phyloP scores from a whole-genome alignment of 1,140 invertebrate species.

The Drosophila suzukii region DNA sequence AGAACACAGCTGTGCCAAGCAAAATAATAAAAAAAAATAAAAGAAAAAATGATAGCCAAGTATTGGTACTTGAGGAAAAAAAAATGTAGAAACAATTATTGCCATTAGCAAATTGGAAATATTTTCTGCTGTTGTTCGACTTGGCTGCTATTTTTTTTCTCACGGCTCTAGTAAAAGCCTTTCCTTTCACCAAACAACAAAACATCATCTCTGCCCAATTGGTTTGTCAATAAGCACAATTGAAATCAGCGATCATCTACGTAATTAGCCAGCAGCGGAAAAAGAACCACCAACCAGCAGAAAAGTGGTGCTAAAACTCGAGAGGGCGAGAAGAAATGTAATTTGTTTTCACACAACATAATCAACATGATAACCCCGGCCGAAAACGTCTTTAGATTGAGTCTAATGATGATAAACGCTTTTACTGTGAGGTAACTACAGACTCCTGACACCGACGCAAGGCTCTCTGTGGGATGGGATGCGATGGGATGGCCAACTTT shows the following conservation, averaged over 20 bases:
- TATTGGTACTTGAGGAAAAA: conserved; percentile 33
- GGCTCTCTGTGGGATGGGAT: neutral
- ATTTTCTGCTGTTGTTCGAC: conserved; percentile 49
- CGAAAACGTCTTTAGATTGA: conserved; percentile 84
- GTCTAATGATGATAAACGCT: conserved; percentile 84
- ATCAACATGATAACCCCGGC: conserved; percentile 84
- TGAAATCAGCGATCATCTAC: conserved; percentile 70
- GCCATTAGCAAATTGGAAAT: conserved; percentile 69
- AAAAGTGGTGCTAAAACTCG: conserved; percentile 67
- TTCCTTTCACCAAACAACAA: conserved; percentile 69
- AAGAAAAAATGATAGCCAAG: conserved; percentile 46
- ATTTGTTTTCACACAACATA: conserved; percentile 85
- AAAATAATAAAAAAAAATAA: conserved; percentile 5
- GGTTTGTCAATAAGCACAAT: conserved; percentile 78
- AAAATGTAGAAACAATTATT: conserved; percentile 67
- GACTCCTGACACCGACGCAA: conserved; percentile 79
- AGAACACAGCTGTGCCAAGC: conserved; percentile 69
- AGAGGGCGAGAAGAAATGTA: conserved; percentile 74
- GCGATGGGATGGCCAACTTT: conserved; percentile 14
- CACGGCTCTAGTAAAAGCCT: conserved; percentile 52
- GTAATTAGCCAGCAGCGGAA: conserved; percentile 69
- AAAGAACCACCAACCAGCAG: conserved; percentile 27
- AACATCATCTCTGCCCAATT: conserved; percentile 56
- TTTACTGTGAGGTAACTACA: conserved; percentile 83
- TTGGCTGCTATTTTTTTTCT: conserved; percentile 74